Evolutionary conservation across 2,888 invertebrate genomes (phyloP), one percentile per base, ranked within the genome.

Genomic region (Rapana venosa): DNA sequence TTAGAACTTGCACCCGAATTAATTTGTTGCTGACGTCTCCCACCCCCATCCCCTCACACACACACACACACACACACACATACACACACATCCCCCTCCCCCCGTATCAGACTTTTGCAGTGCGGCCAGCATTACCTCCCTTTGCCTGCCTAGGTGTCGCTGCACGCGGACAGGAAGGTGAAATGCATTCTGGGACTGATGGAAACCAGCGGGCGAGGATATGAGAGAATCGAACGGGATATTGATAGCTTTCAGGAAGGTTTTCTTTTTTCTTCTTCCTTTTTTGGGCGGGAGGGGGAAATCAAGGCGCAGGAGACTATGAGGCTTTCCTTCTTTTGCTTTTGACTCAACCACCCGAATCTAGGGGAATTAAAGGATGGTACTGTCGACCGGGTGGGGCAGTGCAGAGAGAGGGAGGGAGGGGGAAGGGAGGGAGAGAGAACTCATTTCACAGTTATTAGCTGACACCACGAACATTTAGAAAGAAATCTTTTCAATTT

Each of bases 141-240:
- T 58, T 84, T 58, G 2, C 30, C 30, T n/a, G 22, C n/a, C 66
- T 13, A 87, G 86, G 86, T 87, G 66, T 32, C 66, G 66, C 86
- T 87, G 86, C 86, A 87, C 86, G 66, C 15, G 17, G 30, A 87
- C 86, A 66, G 86, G 86, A 87, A 87, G 86, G 86, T 87, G 86
- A 87, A 87, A 17, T 87, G 86, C 70, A 87, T 87, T 87, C 66
- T 87, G 86, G 86, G 86, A 66, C 32, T 87, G 86, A 87, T 87
- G 56, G 86, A 30, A 87, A 84, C 15, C 56, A 58, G 56, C n/a
- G 58, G 58, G 56, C 1, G 84, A 84, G 84, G 84, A 84, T 84
- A 84, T 84, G 84, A 84, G 84, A 30, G 58, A 58, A 84, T 56
- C 58, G 84, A 84, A 36, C 17, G 30, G 83, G 5, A 15, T 15